A percentile compares a stretch with the other conserved stretches of the same genome.
phyloP scores from a whole-genome alignment of 2,797 vertebrate species.

The Eospalax fontanierii region DNA sequence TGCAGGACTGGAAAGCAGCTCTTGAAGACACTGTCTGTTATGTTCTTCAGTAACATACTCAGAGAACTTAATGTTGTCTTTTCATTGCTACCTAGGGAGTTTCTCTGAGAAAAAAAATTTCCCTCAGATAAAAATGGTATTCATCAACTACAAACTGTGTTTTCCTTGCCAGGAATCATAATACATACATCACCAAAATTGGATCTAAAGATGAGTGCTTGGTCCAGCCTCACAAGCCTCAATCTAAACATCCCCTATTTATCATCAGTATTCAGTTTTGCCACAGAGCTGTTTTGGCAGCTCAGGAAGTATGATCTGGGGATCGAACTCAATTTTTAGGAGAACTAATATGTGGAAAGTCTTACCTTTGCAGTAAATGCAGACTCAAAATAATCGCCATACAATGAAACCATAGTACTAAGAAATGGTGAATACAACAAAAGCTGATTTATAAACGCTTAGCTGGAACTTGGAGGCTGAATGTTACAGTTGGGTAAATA shows the following conservation, averaged over 20 bases:
- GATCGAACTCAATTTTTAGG: constrained; percentile 78
- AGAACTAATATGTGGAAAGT: constrained; percentile 83
- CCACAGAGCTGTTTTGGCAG: constrained; percentile 77
- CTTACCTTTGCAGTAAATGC: constrained; percentile 82
- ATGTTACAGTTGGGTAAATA: constrained; percentile 80
- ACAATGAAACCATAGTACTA: constrained; percentile 82
- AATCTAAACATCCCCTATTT: constrained; percentile 80
- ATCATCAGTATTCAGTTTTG: constrained; percentile 70
- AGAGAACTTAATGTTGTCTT: constrained; percentile 64
- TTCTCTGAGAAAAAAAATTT: constrained; percentile 60
- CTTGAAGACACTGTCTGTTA: constrained; percentile 48
- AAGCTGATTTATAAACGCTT: constrained; percentile 82
- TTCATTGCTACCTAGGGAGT: constrained; percentile 74
- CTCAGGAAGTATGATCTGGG: constrained; percentile 57
- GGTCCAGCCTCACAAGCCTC: constrained; percentile 67
- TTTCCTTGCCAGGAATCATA: constrained; percentile 81
- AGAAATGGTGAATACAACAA: constrained; percentile 76
- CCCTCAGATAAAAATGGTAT: constrained; percentile 74
- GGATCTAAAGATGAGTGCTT: constrained; percentile 81
- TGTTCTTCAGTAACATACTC: constrained; percentile 62
- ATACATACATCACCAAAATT: constrained; percentile 81
- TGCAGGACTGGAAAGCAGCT: background rate
- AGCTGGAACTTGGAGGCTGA: constrained; percentile 74
- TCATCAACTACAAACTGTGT: constrained; percentile 71
- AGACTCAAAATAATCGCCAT: constrained; percentile 73